These are phyloP conservation scores for Emydura subglobosa DNA, from an alignment of 2,113 vertebrate species.

Conservation along the genomic window DNA sequence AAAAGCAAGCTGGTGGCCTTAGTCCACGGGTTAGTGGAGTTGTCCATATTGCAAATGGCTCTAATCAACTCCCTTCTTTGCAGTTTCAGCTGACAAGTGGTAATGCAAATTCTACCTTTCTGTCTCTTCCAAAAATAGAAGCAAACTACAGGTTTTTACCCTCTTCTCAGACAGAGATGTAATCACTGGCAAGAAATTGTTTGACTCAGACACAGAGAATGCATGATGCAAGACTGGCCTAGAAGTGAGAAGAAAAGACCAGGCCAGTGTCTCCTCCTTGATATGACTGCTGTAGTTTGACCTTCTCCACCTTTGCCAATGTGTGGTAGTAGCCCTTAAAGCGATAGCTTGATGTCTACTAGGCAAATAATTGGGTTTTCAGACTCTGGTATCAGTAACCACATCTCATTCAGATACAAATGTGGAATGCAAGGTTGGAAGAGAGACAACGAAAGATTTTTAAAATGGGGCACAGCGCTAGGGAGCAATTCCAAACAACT, in stretches of 20 bases:
- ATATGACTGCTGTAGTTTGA: not conserved
- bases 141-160: not conserved
- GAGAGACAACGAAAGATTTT: not conserved
- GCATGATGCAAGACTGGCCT: not conserved
- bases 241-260: not conserved
- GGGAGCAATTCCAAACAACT: not conserved
- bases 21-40: not conserved
- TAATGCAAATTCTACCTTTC: not conserved
- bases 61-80: not conserved
- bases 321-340: not conserved
- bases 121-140: not conserved
- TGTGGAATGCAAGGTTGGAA: not conserved
- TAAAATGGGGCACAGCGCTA: not conserved
- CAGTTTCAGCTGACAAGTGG: not conserved
- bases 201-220: not conserved
- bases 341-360: not conserved
- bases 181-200: not conserved
- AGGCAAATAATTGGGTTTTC: not conserved
- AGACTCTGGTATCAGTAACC: accelerated
- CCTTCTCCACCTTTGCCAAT: not conserved
- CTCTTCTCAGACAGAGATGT: not conserved
- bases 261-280: not conserved
- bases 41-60: not conserved
- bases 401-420: not conserved
- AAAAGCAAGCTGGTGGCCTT: not conserved